Evolutionary conservation across 2,888 invertebrate genomes (phyloP).

Genomic region (Buathra laborator): DNA sequence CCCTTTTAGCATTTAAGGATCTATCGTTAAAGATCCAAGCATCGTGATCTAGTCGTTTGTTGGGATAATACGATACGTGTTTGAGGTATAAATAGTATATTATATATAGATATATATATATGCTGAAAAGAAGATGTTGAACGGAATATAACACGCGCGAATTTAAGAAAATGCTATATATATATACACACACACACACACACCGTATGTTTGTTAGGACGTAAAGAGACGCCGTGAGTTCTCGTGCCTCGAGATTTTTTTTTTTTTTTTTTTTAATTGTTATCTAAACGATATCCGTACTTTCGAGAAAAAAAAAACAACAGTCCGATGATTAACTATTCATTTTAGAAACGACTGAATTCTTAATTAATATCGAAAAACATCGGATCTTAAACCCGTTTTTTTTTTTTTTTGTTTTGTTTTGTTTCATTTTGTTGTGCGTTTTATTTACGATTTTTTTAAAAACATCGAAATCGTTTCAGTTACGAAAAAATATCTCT

Average conservation of each 20-base stretch:
- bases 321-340: slow-evolving; percentile 11
- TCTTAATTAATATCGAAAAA: slow-evolving; percentile 39
- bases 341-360: slow-evolving; percentile 54
- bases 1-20: slow-evolving; percentile 80
- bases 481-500: slow-evolving; percentile 33
- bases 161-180: slow-evolving; percentile 40
- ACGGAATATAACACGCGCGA: slow-evolving; percentile 43
- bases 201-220: slow-evolving; percentile 55
- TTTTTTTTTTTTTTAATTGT: slow-evolving; percentile 29
- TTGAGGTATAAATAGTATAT: slow-evolving; percentile 55
- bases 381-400: slow-evolving; percentile 11
- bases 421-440: background rate
- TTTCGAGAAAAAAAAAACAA: slow-evolving; percentile 26
- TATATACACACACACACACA: slow-evolving; percentile 21
- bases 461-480: slow-evolving; percentile 29
- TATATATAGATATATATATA: slow-evolving; percentile 33
- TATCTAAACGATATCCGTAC: slow-evolving; percentile 3
- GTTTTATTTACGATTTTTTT: slow-evolving; percentile 5
- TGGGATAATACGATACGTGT: slow-evolving; percentile 76
- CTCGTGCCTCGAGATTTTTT: slow-evolving; percentile 64
- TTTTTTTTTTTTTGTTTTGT: background rate
- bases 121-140: slow-evolving; percentile 17
- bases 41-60: slow-evolving; percentile 84
- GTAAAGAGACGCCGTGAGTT: slow-evolving; percentile 59
- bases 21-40: slow-evolving; percentile 79